Base-by-base conservation (phyloP, 2,797 vertebrate genomes). In the Enteromius paludinosus region DNA sequence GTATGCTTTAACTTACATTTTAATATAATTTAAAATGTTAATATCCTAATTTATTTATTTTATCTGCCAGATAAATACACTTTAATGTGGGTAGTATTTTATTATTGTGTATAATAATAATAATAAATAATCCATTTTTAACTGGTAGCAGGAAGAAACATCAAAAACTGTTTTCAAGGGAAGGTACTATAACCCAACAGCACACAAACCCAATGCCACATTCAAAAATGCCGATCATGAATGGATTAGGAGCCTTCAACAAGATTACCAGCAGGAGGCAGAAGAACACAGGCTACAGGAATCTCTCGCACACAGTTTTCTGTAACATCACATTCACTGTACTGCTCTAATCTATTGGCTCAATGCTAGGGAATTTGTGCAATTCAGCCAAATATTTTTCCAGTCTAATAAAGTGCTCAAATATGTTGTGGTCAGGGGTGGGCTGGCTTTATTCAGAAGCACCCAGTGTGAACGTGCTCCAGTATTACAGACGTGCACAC, bases 381-480 rank as follows among this genome's bases (percentile, higher is more conserved):
- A 66, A 79, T 76, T 73, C 78, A 49, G 76, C 23, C 65, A 71
- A 86, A 81, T 71, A 62, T 49, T 82, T 80, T 86, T 82, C 75
- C 81, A 78, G 69, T 30, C 64, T 43, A 78, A 66, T 56, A 85
- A 80, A 80, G 66, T 59, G 47, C 38, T 41, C 18, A 82, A 73
- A 79, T 82, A 84, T 81, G 76, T 25, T 64, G 65, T 77, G 86
- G 59, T 71, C 45, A 56, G 77, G 30, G 33, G 49, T 68, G 25
- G 25, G 52, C 52, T 52, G 73, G 17, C 23, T 43, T 30, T 78
- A 5, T 28, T 17, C 11, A 54, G 25, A 68, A 68, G 47, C 54
- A 18, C 30, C 17, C 18, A 1, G 56, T 52, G 70, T 62, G 30
- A 23, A 61, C 8, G 14, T 47, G 49, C 11, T 30, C 4, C 23